Evolutionary conservation across 30 jellyfish, hydroid and myxozoan species (phyloP).

Genomic region (Catostylus mosaicus): DNA sequence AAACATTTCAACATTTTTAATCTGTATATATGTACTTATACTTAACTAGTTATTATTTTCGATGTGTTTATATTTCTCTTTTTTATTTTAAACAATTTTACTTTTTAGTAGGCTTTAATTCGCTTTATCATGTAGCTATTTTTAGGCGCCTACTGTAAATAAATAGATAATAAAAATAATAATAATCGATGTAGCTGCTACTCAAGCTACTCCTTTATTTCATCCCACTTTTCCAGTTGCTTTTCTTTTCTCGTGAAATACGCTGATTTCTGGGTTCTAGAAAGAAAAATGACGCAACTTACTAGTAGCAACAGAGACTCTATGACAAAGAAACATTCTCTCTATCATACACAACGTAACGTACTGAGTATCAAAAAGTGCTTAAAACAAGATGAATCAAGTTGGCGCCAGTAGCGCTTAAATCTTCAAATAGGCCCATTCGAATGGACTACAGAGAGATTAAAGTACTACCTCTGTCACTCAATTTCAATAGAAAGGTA

Average conservation of each 20-base stretch:
- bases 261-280: constrained; percentile 14
- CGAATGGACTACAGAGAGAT: neutral
- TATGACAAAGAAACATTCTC: neutral
- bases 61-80: too few species aligned
- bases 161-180: too few species aligned
- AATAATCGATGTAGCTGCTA: neutral
- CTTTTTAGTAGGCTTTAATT: too few species aligned
- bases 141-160: too few species aligned
- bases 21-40: too few species aligned
- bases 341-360: neutral
- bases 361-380: neutral
- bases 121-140: too few species aligned
- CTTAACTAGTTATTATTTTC: too few species aligned
- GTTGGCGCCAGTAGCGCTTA: neutral
- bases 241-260: constrained; percentile 28
- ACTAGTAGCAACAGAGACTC: neutral
- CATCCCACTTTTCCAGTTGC: constrained; percentile 26
- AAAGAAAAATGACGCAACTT: neutral
- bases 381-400: neutral
- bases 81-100: too few species aligned
- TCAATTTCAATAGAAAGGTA: neutral
- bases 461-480: neutral
- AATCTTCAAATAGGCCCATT: neutral
- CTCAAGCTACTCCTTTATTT: neutral
- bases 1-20: too few species aligned